phyloP scores from a whole-genome alignment of 2,888 invertebrate genomes.

The Neelides folsomi region DNA sequence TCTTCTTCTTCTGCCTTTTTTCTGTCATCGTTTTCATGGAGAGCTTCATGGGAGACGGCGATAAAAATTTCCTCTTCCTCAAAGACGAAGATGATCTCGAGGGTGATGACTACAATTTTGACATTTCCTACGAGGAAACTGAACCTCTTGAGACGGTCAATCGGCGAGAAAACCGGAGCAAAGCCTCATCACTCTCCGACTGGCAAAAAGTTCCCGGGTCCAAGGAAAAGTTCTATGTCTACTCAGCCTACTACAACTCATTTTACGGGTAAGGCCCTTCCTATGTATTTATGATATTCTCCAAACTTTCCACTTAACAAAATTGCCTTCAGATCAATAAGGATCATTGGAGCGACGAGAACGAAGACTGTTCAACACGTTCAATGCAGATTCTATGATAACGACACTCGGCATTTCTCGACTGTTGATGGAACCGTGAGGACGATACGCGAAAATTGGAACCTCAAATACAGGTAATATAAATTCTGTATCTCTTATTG shows the following conservation, averaged over 20 bases:
- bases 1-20: constrained; percentile 80
- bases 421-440: constrained; percentile 33
- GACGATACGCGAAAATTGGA: constrained; percentile 88
- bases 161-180: constrained; percentile 15
- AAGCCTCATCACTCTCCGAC: constrained; percentile 13
- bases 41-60: constrained; percentile 54
- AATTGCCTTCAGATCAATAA: constrained; percentile 40
- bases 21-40: constrained; percentile 76
- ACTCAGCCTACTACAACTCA: constrained; percentile 72
- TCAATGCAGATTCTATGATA: constrained; percentile 32
- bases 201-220: constrained; percentile 38
- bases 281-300: neutral
- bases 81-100: constrained; percentile 13
- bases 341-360: constrained; percentile 76
- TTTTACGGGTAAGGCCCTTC: constrained; percentile 26
- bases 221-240: constrained; percentile 65
- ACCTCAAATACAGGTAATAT: constrained; percentile 53
- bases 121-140: constrained; percentile 29
- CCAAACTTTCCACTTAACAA: neutral
- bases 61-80: constrained; percentile 22
- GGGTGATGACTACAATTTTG: constrained; percentile 24
- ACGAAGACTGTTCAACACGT: constrained; percentile 45
- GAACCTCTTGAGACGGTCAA: neutral
- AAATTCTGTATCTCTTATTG: neutral
- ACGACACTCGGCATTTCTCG: constrained; percentile 23